Conservation (phyloP, 2,888 invertebrate species). For the Andrena haemorrhoa region DNA sequence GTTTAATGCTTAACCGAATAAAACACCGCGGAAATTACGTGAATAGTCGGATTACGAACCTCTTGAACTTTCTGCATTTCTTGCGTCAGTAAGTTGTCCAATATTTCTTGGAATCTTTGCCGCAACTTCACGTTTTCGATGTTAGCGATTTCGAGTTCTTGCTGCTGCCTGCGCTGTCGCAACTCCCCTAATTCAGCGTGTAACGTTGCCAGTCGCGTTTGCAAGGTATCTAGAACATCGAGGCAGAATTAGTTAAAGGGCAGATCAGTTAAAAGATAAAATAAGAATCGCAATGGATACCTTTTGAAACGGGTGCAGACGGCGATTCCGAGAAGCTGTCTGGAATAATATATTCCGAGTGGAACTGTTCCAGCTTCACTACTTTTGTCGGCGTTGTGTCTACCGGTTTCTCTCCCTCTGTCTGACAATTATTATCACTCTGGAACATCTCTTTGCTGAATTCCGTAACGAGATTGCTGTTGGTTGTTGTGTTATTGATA, state of each 20-base stretch:
- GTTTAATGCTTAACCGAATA: background rate
- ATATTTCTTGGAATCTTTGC: conserved; percentile 92
- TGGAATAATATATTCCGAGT: conserved; percentile 81
- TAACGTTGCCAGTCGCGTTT: conserved; percentile 89
- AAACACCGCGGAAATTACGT: background rate
- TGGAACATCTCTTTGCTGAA: conserved; percentile 88
- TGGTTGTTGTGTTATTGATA: conserved; percentile 72
- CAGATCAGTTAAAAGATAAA: background rate
- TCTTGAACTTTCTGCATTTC: conserved; percentile 93
- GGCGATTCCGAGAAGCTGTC: conserved; percentile 76
- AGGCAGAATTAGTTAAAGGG: background rate
- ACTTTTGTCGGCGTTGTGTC: conserved; percentile 65
- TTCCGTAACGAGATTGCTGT: conserved; percentile 86
- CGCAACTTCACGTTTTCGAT: conserved; percentile 94
- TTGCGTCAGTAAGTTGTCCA: conserved; percentile 90
- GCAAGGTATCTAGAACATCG: conserved; percentile 84
- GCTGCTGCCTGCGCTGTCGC: conserved; percentile 90
- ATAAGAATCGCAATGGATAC: conserved; percentile 38
- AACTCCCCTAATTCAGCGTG: conserved; percentile 91
- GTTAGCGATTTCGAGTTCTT: conserved; percentile 93
- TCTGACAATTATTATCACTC: conserved; percentile 66
- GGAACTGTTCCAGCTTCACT: conserved; percentile 80
- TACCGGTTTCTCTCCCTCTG: conserved; percentile 73
- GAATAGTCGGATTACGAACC: conserved; percentile 83
- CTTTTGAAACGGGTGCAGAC: conserved; percentile 72